Evolutionary conservation across 2,797 vertebrate species (phyloP), one percentile per base, ranked within the genome.

Genomic region (Manis pentadactyla): DNA sequence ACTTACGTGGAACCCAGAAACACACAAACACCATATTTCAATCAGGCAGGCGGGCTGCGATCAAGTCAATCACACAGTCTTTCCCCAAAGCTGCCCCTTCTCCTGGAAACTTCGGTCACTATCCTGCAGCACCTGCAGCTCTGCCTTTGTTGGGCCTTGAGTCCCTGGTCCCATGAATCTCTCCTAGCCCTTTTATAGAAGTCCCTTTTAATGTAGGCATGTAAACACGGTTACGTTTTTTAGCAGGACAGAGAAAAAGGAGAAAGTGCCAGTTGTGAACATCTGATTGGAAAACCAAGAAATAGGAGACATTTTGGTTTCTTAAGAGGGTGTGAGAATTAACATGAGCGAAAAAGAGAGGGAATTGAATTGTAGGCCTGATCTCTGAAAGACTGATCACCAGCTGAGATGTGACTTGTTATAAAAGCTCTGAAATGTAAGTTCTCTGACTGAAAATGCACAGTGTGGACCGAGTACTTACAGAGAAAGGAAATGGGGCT

Each of bases 391-490:
- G 55, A 96, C 23, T 57, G 93, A 81, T 0, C 2, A 73, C 74
- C 83, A 89, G 87, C 90, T 94, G 87, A 85, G 90, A 61, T 93
- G 93, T 77, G 92, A 96, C 81, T 96, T 96, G 93, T 85, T 96
- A 94, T 93, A 95, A 98, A 91, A 95, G 64, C 95, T 95, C 91
- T 96, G 96, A 98, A 98, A 97, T 88, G 97, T 91, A 93, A 93
- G 93, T 96, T 98, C 94, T 94, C 34, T 77, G 69, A 77, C 91
- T 84, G 85, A 61, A 74, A 97, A 94, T 17, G 53, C 57, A 68
- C 93, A 97, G 97, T 96, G 97, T 97, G 93, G 83, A 91, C 95
- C 96, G 90, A 90, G 78, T 18, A 66, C 96, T 98, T 98, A 97
- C 86, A 96, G 51, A 46, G 92, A 97, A 95, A 98, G 83, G 85